Evolutionary conservation across 2,888 invertebrate species (phyloP).

Genomic region (Drosophila dives): DNA sequence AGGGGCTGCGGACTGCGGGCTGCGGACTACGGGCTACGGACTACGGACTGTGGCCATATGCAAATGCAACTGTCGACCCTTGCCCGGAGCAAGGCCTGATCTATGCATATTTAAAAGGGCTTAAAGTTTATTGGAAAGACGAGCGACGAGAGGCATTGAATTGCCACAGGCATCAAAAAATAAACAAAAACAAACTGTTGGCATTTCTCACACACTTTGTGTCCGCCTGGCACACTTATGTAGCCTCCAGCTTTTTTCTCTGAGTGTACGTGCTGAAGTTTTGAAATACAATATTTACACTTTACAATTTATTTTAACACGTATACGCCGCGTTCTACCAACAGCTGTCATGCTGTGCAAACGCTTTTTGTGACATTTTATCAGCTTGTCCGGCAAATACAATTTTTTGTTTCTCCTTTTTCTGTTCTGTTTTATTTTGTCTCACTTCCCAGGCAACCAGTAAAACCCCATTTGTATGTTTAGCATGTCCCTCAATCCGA

Average conservation of each 20-base stretch:
- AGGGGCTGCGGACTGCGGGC: slow-evolving; percentile 30
- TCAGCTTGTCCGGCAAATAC: slow-evolving; percentile 60
- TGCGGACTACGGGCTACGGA: slow-evolving; percentile 10
- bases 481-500: slow-evolving; percentile 64
- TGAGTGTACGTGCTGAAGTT: slow-evolving; percentile 30
- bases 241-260: background rate
- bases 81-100: slow-evolving; percentile 35
- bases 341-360: slow-evolving; percentile 69
- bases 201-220: slow-evolving; percentile 2
- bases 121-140: slow-evolving; percentile 55
- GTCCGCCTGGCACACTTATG: background rate
- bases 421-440: background rate
- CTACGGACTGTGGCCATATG: slow-evolving; percentile 58
- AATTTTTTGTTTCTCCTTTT: slow-evolving; percentile 6
- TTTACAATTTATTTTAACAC: slow-evolving; percentile 72
- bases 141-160: slow-evolving; percentile 28
- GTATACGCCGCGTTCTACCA: slow-evolving; percentile 50
- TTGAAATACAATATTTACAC: slow-evolving; percentile 71
- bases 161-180: slow-evolving; percentile 25
- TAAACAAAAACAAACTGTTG: background rate
- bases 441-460: slow-evolving; percentile 10
- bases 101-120: slow-evolving; percentile 70
- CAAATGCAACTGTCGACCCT: slow-evolving; percentile 66
- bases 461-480: slow-evolving; percentile 48
- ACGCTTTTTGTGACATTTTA: slow-evolving; percentile 56